Evolutionary conservation across 2,888 invertebrate genomes (phyloP), one percentile per base, ranked within the genome.

Genomic region (Teinopalpus imperialis): DNA sequence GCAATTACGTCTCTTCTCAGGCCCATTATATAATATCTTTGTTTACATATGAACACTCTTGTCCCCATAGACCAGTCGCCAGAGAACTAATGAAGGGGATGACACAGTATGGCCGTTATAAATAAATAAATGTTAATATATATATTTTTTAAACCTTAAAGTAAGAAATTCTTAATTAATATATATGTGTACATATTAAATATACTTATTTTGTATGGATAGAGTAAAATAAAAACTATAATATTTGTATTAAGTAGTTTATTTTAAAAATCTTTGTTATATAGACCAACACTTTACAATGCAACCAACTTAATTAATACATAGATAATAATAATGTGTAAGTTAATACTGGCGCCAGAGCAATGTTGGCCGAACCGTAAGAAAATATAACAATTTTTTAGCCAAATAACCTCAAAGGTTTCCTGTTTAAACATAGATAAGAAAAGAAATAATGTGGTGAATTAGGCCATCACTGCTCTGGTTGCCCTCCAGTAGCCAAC

Each of bases 221-320:
- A n/a, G n/a, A n/a, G n/a, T n/a, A 23, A 23, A 23, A 81, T 78
- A 74, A 67, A 79, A 80, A 80, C 70, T 53, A 66, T 50, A 51
- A 50, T 51, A 52, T 76, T 35, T 78, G 77, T 80, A 82, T 87
- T 86, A 87, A 82, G 81, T 81, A 83, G 77, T 86, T 89, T 81
- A 76, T 86, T 82, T 82, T 75, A 82, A 87, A 87, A 88, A 85
- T 85, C 85, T 87, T 87, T 88, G 86, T 86, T 87, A 82, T 81
- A 83, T 80, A 86, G 86, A 85, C 81, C 79, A 83, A 81, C 81
- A 81, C 80, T 79, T 75, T 75, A 83, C 83, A 87, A 79, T 67
- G 74, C 34, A 45, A 45, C 37, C 43, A 44, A 37, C 27, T 79
- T 75, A 76, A 78, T 74, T 78, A 69, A 72, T 67, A 69, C 69